Conservation (phyloP, 1,140 invertebrate species). For the Lucilia cuprina region DNA sequence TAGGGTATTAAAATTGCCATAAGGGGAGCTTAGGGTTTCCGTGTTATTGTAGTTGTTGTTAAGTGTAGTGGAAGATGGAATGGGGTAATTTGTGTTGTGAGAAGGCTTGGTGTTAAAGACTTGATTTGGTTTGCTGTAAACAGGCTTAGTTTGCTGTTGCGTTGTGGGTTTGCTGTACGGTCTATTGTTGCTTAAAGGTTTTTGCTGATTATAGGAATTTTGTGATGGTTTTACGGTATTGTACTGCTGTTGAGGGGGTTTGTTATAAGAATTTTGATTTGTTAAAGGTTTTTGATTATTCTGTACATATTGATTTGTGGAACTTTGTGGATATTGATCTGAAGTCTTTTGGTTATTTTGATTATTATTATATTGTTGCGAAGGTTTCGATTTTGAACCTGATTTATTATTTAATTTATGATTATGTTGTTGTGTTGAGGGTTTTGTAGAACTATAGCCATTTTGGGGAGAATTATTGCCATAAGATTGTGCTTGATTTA, state of each 20-base stretch:
- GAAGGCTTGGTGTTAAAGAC: neutral
- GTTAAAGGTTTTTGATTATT: neutral
- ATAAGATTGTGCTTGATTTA: neutral
- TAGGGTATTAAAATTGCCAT: neutral
- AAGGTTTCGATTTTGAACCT: no score
- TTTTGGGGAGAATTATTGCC: neutral
- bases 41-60: neutral
- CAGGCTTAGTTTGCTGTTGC: no score
- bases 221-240: neutral
- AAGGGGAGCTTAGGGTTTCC: neutral
- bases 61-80: neutral
- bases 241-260: neutral
- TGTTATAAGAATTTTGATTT: neutral
- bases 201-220: neutral
- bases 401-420: no score
- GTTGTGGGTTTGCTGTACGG: neutral
- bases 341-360: no score
- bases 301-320: neutral
- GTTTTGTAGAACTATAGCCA: neutral
- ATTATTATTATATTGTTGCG: neutral
- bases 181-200: neutral
- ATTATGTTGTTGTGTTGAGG: no score
- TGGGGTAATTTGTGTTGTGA: neutral
- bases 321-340: no score
- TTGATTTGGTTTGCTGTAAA: neutral